Conservation (phyloP, 2,888 invertebrate genomes). For the Limnephilus auricula region DNA sequence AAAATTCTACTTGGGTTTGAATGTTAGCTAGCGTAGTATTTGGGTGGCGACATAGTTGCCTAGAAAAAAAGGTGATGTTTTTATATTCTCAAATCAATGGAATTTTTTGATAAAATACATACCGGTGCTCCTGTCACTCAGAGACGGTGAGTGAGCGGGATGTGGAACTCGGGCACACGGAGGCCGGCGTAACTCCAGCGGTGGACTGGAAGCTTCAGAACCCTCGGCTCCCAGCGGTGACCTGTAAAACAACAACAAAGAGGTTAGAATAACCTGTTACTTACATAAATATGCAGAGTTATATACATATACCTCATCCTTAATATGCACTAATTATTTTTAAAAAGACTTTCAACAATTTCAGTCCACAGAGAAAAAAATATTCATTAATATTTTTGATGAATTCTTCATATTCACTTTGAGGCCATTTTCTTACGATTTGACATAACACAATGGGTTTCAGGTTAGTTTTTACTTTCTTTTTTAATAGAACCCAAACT, state of each 20-base stretch:
- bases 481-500: too few relatives aligned
- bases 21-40: not conserved
- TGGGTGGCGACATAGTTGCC: not conserved
- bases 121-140: constrained; percentile 83
- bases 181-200: constrained; percentile 83
- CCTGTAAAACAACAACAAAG: constrained; percentile 67
- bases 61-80: not conserved
- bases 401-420: too few relatives aligned
- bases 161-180: constrained; percentile 81
- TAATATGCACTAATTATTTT: too few relatives aligned
- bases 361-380: too few relatives aligned
- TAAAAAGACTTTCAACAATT: too few relatives aligned
- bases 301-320: too few relatives aligned
- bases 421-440: too few relatives aligned
- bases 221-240: constrained; percentile 79
- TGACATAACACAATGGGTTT: too few relatives aligned
- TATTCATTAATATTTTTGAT: too few relatives aligned
- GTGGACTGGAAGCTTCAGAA: constrained; percentile 83
- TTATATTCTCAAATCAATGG: not conserved
- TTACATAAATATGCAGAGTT: not conserved
- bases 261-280: not conserved
- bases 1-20: not conserved
- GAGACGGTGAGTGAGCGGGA: constrained; percentile 83
- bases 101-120: constrained; percentile 62
- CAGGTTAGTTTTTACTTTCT: too few relatives aligned